Base-by-base conservation (phyloP, 2,888 invertebrate genomes). In the Hydroisotoma schaefferi region DNA sequence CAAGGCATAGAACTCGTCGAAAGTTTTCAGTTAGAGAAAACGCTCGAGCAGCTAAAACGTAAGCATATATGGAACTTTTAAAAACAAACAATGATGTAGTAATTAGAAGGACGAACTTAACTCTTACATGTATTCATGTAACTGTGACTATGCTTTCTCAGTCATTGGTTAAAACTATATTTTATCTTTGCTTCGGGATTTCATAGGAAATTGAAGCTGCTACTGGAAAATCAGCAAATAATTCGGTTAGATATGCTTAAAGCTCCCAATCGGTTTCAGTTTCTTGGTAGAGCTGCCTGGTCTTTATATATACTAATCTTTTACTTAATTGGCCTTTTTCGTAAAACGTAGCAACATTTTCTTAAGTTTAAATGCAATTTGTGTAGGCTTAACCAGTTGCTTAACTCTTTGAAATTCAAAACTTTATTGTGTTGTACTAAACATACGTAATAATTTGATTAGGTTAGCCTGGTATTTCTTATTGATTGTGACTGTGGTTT, bases 1-100 rank as follows among this genome's bases (percentile, higher is more conserved):
- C 63, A 12, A 78, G 84, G 64, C 81, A 83, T 54, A 81, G 85
- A 76, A 83, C 87, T 2, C 80, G 86, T 73, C 80, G 87, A 73
- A 79, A 86, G 73, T 87, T 87, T 77, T 87, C 87, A 25, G 77
- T 87, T 58, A 78, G 87, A 62, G 87, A 88, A 78, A 85, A 85
- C 53, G 86, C 86, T 73, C 80, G 85, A 74, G 81, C 85, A 40
- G 80, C 83, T 61, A 79, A 84, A 78, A 81, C 82, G 83, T 84
- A 78, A 79, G 80, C 20, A 33, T 33, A 10, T n/a, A n/a, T n/a
- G n/a, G n/a, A n/a, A 77, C 46, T 26, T 2, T 22, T 15, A 49
- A 23, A 46, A n/a, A n/a, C n/a, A n/a, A n/a, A n/a, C 15, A 40
- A 40, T 40, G 33, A 15, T 40, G 5, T 40, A 18, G n/a, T 15